Conservation (phyloP, 1,140 invertebrate species). For the Sitobion miscanthi region DNA sequence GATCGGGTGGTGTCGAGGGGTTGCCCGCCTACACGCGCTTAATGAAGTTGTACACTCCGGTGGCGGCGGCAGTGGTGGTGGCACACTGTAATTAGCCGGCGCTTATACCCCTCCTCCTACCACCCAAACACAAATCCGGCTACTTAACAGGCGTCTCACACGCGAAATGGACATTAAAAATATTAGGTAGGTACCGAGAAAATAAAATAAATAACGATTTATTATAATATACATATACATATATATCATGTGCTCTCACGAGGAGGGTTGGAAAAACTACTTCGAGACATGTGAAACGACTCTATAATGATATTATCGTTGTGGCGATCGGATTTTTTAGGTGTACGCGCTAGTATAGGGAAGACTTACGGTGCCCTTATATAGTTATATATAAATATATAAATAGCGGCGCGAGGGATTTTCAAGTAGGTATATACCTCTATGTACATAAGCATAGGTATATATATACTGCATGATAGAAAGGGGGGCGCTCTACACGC, state of each 20-base stretch:
- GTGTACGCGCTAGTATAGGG: background rate
- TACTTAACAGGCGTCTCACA: constrained; percentile 48
- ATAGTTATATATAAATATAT: background rate
- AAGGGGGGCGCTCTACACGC: background rate
- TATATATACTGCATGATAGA: background rate
- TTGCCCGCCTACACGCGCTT: background rate
- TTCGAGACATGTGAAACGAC: constrained; percentile 43
- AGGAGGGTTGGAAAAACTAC: constrained; percentile 26
- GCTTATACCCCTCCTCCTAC: background rate
- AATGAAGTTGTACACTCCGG: constrained; percentile 52
- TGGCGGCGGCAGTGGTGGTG: background rate
- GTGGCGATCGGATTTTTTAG: constrained; percentile 8
- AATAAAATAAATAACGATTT: constrained; percentile 30
- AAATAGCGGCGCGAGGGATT: background rate
- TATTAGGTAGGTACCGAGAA: constrained; percentile 22
- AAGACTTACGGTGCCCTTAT: background rate
- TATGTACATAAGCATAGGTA: background rate
- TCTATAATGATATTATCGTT: constrained; percentile 34
- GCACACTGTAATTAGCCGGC: constrained; percentile 38
- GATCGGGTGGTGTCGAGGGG: background rate
- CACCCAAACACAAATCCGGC: background rate
- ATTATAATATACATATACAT: background rate
- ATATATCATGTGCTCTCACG: background rate
- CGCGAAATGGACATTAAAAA: constrained; percentile 49
- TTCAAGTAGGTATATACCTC: background rate